Base-by-base conservation (phyloP, 1,140 invertebrate genomes). In the Ceratina australensis region DNA sequence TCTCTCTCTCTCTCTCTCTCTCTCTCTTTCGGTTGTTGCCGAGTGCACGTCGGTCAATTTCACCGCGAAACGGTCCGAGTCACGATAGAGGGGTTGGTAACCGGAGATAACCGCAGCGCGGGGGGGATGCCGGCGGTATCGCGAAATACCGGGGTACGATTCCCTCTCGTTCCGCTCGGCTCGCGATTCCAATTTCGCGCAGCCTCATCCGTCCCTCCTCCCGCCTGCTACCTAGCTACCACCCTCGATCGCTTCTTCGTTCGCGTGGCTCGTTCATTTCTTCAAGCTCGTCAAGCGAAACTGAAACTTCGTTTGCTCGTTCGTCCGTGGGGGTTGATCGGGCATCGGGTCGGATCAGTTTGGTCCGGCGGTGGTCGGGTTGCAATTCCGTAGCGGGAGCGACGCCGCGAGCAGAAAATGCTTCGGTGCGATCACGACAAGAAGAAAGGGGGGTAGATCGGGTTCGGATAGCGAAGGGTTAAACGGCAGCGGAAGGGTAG, bases 401-500 rank as follows among this genome's bases (percentile, higher is more conserved):
- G 52, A 50, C 78, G 59, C 84, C 33, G 74, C 82, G 61, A 74
- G 18, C 15, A 16, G 47, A 59, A 59, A 78, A 68, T 74, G 22
- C n/a, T 42, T 69, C 3, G 33, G n/a, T 77, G 77, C 82, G 83
- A 83, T 84, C 68, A 20, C 54, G n/a, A 52, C 26, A 52, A 15
- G 33, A 67, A 57, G 24, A 20, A 20, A n/a, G n/a, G n/a, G n/a
- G 12, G 54, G 3, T n/a, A 20, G 20, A 22, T n/a, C 20, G 5
- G 12, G 22, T 24, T 28, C 64, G 47, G 78, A 80, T 61, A 85
- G 72, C 73, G 73, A 81, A 84, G 79, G 79, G 85, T 86, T 84
- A 84, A 86, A 82, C 82, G 86, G 82, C 84, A 85, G 83, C 81
- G 80, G 82, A 88, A 16, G 85, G 82, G 83, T 88, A 88, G 85